Evolutionary conservation across 2,888 invertebrate genomes (phyloP).

Genomic region (Nemurella pictetii): DNA sequence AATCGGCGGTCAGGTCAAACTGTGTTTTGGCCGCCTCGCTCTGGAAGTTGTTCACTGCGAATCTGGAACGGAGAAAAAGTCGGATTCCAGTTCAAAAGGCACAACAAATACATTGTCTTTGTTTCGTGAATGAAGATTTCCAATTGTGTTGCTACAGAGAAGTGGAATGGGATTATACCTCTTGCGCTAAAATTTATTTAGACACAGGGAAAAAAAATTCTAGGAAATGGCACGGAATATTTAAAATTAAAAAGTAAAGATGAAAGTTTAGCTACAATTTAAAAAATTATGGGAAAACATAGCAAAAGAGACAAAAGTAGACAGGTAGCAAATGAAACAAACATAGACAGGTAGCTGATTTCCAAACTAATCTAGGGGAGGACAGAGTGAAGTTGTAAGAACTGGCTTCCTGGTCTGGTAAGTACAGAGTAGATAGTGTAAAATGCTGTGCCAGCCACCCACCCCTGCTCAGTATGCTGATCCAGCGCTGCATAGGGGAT

Average conservation of each 20-base stretch:
- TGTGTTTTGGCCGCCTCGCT: constrained; percentile 76
- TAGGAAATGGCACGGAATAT: constrained; percentile 7
- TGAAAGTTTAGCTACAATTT: not conserved
- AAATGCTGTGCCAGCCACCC: constrained; percentile 44
- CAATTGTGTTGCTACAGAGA: too few relatives aligned
- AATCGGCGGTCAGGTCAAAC: constrained; percentile 84
- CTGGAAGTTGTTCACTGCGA: constrained; percentile 78
- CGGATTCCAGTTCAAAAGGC: not conserved
- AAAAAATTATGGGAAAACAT: not conserved
- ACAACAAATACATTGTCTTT: not conserved
- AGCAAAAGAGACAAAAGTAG: not conserved
- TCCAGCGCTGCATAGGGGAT: constrained; percentile 85
- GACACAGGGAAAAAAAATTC: too few relatives aligned
- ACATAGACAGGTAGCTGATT: too few relatives aligned
- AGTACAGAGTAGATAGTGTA: too few relatives aligned
- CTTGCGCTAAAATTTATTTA: too few relatives aligned
- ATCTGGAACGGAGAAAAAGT: constrained; percentile 55
- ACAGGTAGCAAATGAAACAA: not conserved
- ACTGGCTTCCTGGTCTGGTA: too few relatives aligned
- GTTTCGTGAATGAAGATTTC: too few relatives aligned
- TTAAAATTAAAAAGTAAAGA: not conserved
- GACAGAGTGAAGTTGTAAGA: too few relatives aligned
- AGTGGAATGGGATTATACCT: too few relatives aligned
- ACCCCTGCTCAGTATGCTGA: constrained; percentile 83
- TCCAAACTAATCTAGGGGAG: too few relatives aligned